phyloP scores from a whole-genome alignment of 2,797 vertebrate genomes.

The Ambastaia sidthimunki region DNA sequence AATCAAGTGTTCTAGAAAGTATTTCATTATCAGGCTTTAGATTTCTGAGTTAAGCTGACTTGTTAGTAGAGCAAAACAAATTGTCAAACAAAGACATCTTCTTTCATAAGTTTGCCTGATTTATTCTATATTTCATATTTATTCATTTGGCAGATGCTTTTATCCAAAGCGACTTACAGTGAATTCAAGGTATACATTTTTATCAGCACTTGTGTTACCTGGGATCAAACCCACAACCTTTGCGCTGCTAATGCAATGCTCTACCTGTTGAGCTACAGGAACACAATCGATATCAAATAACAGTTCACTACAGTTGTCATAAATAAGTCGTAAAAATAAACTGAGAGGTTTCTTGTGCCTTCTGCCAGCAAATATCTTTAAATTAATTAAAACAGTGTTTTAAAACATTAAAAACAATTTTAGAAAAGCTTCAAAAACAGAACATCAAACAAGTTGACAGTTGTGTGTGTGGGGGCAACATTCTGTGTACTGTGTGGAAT shows the following conservation, averaged over 20 bases:
- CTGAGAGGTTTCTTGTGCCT: constrained; percentile 34
- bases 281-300: background rate
- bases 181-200: too few species aligned
- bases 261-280: too few species aligned
- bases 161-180: too few species aligned
- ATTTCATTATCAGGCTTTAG: background rate
- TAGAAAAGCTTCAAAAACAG: constrained; percentile 30
- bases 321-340: constrained; percentile 29
- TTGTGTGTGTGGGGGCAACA: constrained; percentile 22
- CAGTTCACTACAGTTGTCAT: background rate
- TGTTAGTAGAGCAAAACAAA: background rate
- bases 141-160: too few species aligned
- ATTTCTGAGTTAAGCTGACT: background rate
- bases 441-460: constrained; percentile 65
- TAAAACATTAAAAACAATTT: constrained; percentile 66
- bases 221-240: too few species aligned
- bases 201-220: too few species aligned
- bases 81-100: background rate
- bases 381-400: constrained; percentile 80
- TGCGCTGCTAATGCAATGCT: too few species aligned
- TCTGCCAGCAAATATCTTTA: constrained; percentile 33
- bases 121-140: too few species aligned
- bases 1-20: background rate
- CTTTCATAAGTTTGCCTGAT: background rate
- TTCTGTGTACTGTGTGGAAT: constrained; percentile 25